Evolutionary conservation across 2,797 vertebrate species (phyloP).

Genomic region (Lindbergichthys nudifrons): DNA sequence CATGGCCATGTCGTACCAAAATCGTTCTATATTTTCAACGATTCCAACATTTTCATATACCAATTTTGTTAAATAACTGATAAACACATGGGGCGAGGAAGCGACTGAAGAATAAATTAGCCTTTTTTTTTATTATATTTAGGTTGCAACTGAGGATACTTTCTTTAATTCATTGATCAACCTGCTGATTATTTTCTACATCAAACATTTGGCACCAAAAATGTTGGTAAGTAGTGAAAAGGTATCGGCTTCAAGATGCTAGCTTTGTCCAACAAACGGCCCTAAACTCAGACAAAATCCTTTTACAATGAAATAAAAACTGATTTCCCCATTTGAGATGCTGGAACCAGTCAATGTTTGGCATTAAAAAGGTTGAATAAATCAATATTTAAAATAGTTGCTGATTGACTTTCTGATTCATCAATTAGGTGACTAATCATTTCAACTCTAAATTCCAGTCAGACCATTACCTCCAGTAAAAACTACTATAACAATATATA

Average conservation of each 20-base stretch:
- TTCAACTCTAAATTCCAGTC: background rate
- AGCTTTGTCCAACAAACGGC: background rate
- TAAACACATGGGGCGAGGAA: background rate
- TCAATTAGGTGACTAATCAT: background rate
- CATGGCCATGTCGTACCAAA: slow-evolving; percentile 28
- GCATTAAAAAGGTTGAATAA: background rate
- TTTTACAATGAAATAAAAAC: background rate
- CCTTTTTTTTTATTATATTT: background rate
- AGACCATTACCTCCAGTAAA: background rate
- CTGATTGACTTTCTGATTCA: background rate
- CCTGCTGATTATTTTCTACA: background rate
- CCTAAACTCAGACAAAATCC: background rate
- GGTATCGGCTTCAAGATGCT: no score
- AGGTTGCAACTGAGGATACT: background rate
- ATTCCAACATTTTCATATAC: background rate
- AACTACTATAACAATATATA: background rate
- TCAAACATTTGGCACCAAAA: background rate
- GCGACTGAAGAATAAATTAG: background rate
- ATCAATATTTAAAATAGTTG: background rate
- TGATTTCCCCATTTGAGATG: background rate
- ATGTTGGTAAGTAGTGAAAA: background rate
- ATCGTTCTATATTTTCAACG: background rate
- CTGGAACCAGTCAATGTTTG: background rate
- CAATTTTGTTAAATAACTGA: background rate
- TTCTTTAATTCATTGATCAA: background rate